Evolutionary conservation across 2,888 invertebrate genomes (phyloP).

Genomic region (Harpalus rufipes): DNA sequence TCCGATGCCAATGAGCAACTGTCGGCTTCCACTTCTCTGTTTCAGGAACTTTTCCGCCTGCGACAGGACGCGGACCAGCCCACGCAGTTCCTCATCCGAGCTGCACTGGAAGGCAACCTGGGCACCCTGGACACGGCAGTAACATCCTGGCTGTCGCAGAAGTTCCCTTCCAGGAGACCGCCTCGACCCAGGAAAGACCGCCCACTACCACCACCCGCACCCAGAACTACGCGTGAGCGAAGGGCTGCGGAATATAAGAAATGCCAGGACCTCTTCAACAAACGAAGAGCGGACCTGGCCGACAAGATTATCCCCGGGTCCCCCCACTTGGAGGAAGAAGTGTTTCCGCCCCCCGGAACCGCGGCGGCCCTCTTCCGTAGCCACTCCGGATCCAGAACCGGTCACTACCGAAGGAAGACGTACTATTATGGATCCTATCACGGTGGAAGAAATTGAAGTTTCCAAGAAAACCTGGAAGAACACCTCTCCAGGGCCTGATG

Average conservation of each 20-base stretch:
- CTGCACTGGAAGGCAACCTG: too few species aligned
- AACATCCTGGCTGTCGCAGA: not conserved
- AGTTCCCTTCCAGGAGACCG: not conserved
- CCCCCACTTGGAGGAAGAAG: not conserved
- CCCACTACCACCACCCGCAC: not conserved
- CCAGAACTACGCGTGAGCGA: not conserved
- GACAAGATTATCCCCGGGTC: not conserved
- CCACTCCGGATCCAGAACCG: not conserved
- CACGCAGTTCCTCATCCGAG: too few species aligned
- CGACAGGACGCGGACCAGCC: too few species aligned
- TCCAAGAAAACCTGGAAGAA: conserved; percentile 21
- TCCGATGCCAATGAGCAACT: too few species aligned
- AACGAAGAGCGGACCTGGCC: not conserved
- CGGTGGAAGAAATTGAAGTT: not conserved
- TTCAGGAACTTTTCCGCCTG: too few species aligned
- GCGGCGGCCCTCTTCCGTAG: not conserved
- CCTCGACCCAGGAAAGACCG: not conserved
- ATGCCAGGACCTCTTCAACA: conserved; percentile 49
- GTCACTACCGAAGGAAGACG: not conserved
- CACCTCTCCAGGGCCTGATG: conserved; percentile 60
- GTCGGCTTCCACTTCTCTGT: too few species aligned
- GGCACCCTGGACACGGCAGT: too few species aligned
- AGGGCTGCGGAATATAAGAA: conserved; percentile 37
- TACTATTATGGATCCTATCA: not conserved
- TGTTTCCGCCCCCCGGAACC: not conserved